Base-by-base conservation (phyloP, 2,113 vertebrate genomes). In the Corvus cornix region DNA sequence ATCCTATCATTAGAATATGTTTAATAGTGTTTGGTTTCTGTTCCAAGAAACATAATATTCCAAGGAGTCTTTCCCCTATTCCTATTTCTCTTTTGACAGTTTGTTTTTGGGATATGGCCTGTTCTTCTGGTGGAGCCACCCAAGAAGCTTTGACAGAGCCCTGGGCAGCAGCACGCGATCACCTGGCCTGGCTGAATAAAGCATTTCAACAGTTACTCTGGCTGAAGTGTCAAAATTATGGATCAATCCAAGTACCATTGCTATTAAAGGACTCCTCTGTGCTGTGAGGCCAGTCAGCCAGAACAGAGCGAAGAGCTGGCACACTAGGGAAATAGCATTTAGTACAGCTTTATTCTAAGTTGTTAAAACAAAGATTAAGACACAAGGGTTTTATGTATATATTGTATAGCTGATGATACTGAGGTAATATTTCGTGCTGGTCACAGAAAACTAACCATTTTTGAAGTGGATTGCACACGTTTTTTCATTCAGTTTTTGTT, bases 81-180 rank as follows among this genome's bases (percentile, higher is more conserved):
- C 77, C 48, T 79, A 4, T 95, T 79, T 97, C 81, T 94, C 63
- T 93, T 94, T 94, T 55, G 43, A 93, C 97, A 99, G 99, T 99
- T 99, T 97, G 5, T 99, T 68, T 98, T 98, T 52, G 99, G 99
- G 74, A 98, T 99, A 70, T 99, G 99, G 99, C 99, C 99, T 43
- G 93, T 98, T 52, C 97, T 99, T 89, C 98, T 99, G 85, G 97
- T 99, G 84, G 99, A 99, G 76, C 98, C 98, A 17, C 98, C 98
- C 79, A 99, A 98, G 98, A 98, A 96, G 15, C 98, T 98, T 87
- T 99, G 98, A 99, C 73, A 10, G 78, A 73, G 70, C 85, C 89
- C 83, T 30, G n/a, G 74, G 67, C 62, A 60, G 91, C 91, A 16
- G 3, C 80, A 24, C 7, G 24, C 0, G 2, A 68, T n/a, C 81